Evolutionary conservation across 1,140 invertebrate genomes (phyloP).

Genomic region (Capitella teleta): DNA sequence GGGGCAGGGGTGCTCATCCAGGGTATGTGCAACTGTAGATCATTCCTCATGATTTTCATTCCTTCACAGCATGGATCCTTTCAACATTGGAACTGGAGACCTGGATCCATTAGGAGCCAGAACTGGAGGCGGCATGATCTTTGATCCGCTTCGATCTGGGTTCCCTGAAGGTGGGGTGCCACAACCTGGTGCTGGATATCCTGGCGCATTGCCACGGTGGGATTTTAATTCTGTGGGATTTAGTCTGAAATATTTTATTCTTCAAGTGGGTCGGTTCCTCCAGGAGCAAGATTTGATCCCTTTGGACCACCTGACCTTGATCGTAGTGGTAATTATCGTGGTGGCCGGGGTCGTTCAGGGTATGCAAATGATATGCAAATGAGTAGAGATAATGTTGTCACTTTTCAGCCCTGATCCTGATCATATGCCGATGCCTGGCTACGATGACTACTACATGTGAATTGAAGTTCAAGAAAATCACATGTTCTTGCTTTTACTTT

Average conservation of each 20-base stretch:
- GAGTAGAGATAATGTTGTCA: too few species aligned
- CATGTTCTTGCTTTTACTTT: too few species aligned
- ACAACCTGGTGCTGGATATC: constrained; percentile 15
- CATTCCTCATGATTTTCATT: too few species aligned
- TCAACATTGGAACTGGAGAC: constrained; percentile 55
- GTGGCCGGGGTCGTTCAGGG: constrained; percentile 15
- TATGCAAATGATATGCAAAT: too few species aligned
- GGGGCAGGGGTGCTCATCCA: too few species aligned
- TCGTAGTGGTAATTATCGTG: constrained; percentile 20
- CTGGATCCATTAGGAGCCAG: constrained; percentile 56
- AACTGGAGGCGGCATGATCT: constrained; percentile 56
- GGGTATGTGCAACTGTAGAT: too few species aligned
- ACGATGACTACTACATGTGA: too few species aligned
- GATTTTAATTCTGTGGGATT: too few species aligned
- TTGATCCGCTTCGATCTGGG: constrained; percentile 46
- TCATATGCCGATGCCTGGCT: too few species aligned
- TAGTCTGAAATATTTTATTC: constrained; percentile 18
- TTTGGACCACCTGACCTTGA: constrained; percentile 55
- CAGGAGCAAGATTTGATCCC: constrained; percentile 69
- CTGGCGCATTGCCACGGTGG: background rate
- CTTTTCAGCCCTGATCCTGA: too few species aligned
- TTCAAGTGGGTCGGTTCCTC: constrained; percentile 55
- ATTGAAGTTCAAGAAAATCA: too few species aligned
- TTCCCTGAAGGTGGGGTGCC: constrained; percentile 11
- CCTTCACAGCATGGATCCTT: constrained; percentile 38